Percentiles rank a stretch among this genome's conserved stretches.
These are phyloP conservation scores for Heliconius ethilla DNA, from an alignment of 2,888 invertebrate genomes.

Conservation along the genomic window DNA sequence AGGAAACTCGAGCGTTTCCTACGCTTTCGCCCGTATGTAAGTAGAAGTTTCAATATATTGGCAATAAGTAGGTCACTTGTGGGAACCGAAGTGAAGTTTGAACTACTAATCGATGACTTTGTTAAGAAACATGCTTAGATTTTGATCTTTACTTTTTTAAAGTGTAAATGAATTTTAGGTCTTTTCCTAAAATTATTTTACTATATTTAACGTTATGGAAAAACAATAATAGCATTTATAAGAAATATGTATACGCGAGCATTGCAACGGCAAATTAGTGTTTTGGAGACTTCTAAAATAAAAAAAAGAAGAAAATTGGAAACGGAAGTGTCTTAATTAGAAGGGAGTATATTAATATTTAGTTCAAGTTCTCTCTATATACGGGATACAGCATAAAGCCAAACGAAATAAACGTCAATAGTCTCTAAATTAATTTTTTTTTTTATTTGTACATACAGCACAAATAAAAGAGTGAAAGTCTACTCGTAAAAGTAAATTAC, in stretches of 20 bases:
- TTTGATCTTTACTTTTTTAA: not conserved
- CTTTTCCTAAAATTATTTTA: too few relatives aligned
- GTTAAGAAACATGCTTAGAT: not conserved
- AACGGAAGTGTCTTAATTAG: too few relatives aligned
- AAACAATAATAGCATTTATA: too few relatives aligned
- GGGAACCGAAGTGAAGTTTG: not conserved
- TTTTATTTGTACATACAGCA: not conserved
- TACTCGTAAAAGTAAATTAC: not conserved
- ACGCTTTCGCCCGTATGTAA: too few relatives aligned
- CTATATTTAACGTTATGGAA: too few relatives aligned
- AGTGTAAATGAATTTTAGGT: not conserved
- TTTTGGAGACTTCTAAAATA: too few relatives aligned
- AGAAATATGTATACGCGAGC: too few relatives aligned
- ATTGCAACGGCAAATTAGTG: too few relatives aligned
- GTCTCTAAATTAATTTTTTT: not conserved
- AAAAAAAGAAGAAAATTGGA: too few relatives aligned
- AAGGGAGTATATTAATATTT: too few relatives aligned
- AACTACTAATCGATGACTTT: not conserved
- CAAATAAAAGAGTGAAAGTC: not conserved
- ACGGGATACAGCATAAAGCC: not conserved
- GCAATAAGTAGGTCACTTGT: slow-evolving; percentile 9
- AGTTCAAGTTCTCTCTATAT: too few relatives aligned
- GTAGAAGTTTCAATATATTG: slow-evolving; percentile 12
- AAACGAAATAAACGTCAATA: not conserved
- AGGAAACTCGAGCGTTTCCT: too few relatives aligned